phyloP scores from a whole-genome alignment of 2,797 vertebrate species.

The Tiaroga cobitis region DNA sequence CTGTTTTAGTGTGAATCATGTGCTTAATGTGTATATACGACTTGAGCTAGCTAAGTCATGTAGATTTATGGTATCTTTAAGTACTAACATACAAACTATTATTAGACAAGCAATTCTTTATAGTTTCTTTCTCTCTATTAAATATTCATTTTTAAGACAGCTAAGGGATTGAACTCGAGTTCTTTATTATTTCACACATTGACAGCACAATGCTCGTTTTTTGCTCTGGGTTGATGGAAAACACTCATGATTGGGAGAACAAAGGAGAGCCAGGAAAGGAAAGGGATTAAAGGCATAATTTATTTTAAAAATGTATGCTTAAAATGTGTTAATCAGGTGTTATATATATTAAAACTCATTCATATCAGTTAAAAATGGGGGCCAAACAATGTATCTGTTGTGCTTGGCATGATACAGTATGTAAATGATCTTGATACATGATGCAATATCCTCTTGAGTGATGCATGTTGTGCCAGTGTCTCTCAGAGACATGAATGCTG shows the following conservation, averaged over 20 bases:
- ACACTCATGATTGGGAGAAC: background rate
- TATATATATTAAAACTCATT: background rate
- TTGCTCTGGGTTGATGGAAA: background rate
- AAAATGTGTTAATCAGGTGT: background rate
- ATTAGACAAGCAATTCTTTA: background rate
- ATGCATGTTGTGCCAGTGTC: background rate
- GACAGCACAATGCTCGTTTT: background rate
- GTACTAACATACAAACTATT: background rate
- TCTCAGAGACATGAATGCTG: background rate
- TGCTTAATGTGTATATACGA: background rate
- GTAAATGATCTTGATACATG: background rate
- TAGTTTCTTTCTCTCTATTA: background rate
- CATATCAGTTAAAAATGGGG: background rate
- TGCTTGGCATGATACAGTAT: background rate
- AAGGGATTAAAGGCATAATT: background rate
- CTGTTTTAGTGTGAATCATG: background rate
- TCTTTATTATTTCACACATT: constrained; percentile 15
- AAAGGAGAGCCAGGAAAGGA: background rate
- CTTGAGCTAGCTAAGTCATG: background rate
- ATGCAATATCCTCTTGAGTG: background rate
- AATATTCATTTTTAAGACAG: constrained; percentile 1
- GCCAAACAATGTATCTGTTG: background rate
- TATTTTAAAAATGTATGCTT: background rate
- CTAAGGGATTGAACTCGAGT: background rate
- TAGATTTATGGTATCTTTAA: background rate